Evolutionary conservation across 2,113 vertebrate genomes (phyloP).

Genomic region (Trichechus manatus): DNA sequence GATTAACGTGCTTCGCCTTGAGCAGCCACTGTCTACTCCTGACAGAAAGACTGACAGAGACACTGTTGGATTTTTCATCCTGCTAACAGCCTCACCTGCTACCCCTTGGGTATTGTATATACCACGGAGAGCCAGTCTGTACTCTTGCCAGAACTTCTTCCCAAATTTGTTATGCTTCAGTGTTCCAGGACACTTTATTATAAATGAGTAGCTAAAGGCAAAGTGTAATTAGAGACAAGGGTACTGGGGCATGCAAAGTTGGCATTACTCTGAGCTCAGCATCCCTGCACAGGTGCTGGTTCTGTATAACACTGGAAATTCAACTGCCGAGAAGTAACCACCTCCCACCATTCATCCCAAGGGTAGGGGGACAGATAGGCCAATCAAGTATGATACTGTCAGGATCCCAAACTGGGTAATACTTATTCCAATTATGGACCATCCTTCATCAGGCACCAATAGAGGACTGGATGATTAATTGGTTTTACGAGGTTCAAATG

Average conservation of each 20-base stretch:
- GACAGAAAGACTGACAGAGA: slow-evolving; percentile 31
- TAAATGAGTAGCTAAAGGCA: slow-evolving; percentile 74
- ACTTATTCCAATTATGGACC: not conserved
- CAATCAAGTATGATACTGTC: not conserved
- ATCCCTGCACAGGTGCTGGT: not conserved
- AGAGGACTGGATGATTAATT: not conserved
- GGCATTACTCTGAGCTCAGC: not conserved
- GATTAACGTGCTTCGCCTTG: slow-evolving; percentile 29
- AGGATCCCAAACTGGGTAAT: not conserved
- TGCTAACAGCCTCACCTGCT: slow-evolving; percentile 47
- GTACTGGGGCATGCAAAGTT: slow-evolving; percentile 42
- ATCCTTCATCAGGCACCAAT: not conserved
- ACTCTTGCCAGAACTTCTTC: slow-evolving; percentile 31
- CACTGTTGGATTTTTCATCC: slow-evolving; percentile 10
- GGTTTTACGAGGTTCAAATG: not conserved
- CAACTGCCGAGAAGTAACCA: not conserved
- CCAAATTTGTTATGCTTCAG: slow-evolving; percentile 47
- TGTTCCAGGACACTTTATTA: slow-evolving; percentile 68
- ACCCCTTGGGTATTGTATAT: not conserved
- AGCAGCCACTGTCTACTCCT: slow-evolving; percentile 30
- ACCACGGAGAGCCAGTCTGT: not conserved
- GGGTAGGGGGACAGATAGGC: not conserved
- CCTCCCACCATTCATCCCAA: not conserved
- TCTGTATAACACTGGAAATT: not conserved
- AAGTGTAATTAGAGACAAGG: slow-evolving; percentile 62